Base-by-base conservation (phyloP, 2,888 invertebrate genomes). In the Acholoe squamosa region DNA sequence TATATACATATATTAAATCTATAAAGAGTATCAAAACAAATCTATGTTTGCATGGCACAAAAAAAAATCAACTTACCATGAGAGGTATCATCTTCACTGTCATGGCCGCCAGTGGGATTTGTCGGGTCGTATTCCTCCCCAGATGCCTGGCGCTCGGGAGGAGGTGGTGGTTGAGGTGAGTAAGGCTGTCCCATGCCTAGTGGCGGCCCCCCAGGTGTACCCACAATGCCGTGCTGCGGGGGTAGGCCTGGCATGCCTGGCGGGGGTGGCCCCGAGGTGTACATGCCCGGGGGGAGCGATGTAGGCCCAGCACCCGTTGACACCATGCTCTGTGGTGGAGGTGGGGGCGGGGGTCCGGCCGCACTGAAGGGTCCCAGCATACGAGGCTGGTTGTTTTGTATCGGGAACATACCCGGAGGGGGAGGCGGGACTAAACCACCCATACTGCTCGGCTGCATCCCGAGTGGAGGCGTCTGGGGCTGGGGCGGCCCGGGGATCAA, bases 51-150 rank as follows among this genome's bases (percentile, higher is more conserved):
- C 10, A 43, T 7, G 10, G 43, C 28, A 76, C n/a, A n/a, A 76
- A 76, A 76, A 31, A 31, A 76, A 28, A 14, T 61, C 3, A 61
- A 61, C 61, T 25, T 22, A 86, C 86, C 86, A 28, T 86, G 25
- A 19, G 56, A 54, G 16, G 16, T 54, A 12, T 54, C 54, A 12
- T 86, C 86, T 0, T 86, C 86, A 86, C 86, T 86, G 31, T 91
- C 89, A 52, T 28, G 88, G 25, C 80, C 91, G 0, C 89, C 91
- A 52, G 91, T 91, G 10, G 91, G 91, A 67, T 91, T 91, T 7
- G 89, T 91, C 19, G 91, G 91, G 54, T 91, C 91, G 31, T 91
- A 91, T 43, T 88, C 89, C 31, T 91, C 91, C 7, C 86, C 80
- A 0, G 89, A 76, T 19, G 22, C 5, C 52, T 71, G 76, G 43